Evolutionary conservation across 2,113 vertebrate species (phyloP), one percentile per base, ranked within the genome.

Genomic region (Dicentrarchus labrax): DNA sequence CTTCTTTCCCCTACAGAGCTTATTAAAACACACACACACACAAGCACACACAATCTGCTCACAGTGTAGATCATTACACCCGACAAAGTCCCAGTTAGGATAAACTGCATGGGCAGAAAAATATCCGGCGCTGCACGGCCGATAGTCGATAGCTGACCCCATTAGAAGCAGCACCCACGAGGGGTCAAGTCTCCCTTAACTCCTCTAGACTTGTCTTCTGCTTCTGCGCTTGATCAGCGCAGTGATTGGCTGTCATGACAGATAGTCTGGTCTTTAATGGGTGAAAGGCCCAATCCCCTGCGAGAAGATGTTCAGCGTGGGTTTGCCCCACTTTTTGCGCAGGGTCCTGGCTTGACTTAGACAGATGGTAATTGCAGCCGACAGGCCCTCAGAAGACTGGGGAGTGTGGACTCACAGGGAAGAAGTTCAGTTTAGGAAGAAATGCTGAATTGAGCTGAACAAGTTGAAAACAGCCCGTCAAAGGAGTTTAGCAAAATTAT

Each of bases 1-100:
- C 72, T 82, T 66, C 84, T 91, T 93, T 92, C 85, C 94, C 90
- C 93, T 59, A 65, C 65, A 93, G 93, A 93, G 90, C 93, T 92
- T 95, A 94, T 95, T 95, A 94, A 94, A 94, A 91, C 76, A 90
- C 86, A 90, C 68, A 86, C 72, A 71, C 68, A 86, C 72, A 71
- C 78, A 74, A 12, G n/a, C 72, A 57, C 72, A 72, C 65, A 83
- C 80, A 94, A 67, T 88, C 86, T 87, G 87, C 85, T 89, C 82
- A 86, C 82, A 72, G 80, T 68, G 48, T 62, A 78, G 71, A 91
- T 92, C 89, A 91, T 94, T 93, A 93, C 78, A 68, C 64, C 72
- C 48, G 36, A 88, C 86, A 89, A 91, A 89, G 72, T 82, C 87
- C 70, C 87, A 65, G 71, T 90, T 81, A 74, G 78, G 84, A 89